Evolutionary conservation across 2,888 invertebrate species (phyloP).

Genomic region (Polyommatus iphigenia): DNA sequence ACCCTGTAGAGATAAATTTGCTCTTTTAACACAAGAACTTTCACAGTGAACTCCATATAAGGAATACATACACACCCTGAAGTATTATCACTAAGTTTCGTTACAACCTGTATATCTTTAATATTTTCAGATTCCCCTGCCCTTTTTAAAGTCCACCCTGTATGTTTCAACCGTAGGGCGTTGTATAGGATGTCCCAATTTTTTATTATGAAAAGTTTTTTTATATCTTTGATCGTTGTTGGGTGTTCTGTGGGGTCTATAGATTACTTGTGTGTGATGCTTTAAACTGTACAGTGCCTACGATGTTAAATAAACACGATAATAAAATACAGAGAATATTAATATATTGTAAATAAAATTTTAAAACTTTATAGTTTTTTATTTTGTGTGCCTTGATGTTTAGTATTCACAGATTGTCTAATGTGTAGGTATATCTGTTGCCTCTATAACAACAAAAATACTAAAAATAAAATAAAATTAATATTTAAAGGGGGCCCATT

Average conservation of each 20-base stretch:
- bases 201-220: neutral
- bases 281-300: slow-evolving; percentile 67
- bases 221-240: neutral
- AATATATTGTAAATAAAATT: slow-evolving; percentile 79
- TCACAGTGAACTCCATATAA: no score
- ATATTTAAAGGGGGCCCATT: no score
- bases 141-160: neutral
- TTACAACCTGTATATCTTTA: no score
- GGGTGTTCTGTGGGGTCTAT: slow-evolving; percentile 56
- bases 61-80: no score
- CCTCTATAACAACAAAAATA: no score
- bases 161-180: neutral
- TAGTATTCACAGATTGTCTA: no score
- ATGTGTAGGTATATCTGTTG: no score
- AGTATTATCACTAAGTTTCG: no score
- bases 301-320: slow-evolving; percentile 58
- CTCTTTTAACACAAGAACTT: no score
- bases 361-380: slow-evolving; percentile 46
- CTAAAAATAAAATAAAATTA: no score
- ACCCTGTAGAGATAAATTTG: no score
- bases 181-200: neutral
- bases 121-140: neutral
- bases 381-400: neutral
- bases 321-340: slow-evolving; percentile 65
- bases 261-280: slow-evolving; percentile 55